Evolutionary conservation across 2,797 vertebrate species (phyloP).

Genomic region (Cyclopterus lumpus): DNA sequence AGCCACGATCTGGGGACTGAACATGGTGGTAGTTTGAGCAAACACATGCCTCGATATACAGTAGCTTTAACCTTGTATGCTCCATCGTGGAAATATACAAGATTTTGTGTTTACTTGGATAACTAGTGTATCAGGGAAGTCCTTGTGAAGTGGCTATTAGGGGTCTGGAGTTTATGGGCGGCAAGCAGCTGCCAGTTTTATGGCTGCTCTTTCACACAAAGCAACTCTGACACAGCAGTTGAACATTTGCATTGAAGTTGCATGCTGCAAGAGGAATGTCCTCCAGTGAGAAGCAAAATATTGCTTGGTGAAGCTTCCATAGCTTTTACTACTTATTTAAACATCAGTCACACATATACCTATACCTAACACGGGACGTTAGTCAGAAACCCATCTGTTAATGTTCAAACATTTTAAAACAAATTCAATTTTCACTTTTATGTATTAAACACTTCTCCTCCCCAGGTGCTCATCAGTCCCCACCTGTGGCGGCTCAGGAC

Average conservation of each 20-base stretch:
- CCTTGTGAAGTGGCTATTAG: slow-evolving; percentile 65
- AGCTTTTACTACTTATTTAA: slow-evolving; percentile 28
- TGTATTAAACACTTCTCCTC: slow-evolving; percentile 14
- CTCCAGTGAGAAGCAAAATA: slow-evolving; percentile 28
- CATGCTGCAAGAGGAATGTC: slow-evolving; percentile 42
- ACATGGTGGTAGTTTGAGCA: slow-evolving; percentile 53
- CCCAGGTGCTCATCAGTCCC: slow-evolving; percentile 86
- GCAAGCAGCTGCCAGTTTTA: slow-evolving; percentile 85
- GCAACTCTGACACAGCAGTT: slow-evolving; percentile 80
- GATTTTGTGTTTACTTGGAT: slow-evolving; percentile 49
- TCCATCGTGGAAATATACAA: slow-evolving; percentile 13
- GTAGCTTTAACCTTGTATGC: slow-evolving; percentile 51
- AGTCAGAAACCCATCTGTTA: slow-evolving; percentile 6
- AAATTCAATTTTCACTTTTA: background rate
- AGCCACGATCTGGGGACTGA: slow-evolving; percentile 85
- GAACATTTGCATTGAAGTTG: slow-evolving; percentile 78
- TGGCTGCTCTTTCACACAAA: slow-evolving; percentile 83
- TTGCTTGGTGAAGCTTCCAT: background rate
- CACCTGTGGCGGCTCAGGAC: slow-evolving; percentile 92
- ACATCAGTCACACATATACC: slow-evolving; percentile 5
- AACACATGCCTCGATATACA: slow-evolving; percentile 49
- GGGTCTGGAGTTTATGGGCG: slow-evolving; percentile 85
- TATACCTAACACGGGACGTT: background rate
- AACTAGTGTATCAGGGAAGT: slow-evolving; percentile 54
- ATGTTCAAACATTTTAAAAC: background rate